Base-by-base conservation (phyloP, 2,888 invertebrate species). In the Amiota mariae region DNA sequence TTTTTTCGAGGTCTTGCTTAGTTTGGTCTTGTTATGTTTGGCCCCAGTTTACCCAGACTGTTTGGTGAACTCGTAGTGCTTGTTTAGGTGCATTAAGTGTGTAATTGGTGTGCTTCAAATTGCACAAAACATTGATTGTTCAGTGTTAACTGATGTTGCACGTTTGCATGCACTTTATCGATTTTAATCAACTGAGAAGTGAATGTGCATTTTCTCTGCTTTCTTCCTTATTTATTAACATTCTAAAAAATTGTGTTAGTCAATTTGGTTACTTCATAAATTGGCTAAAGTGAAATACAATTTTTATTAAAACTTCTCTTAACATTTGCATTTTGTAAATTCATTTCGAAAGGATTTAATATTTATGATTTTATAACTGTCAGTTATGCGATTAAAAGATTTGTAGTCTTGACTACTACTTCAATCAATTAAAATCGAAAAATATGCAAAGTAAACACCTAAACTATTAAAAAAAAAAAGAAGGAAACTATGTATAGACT, bases 81-180 rank as follows among this genome's bases (percentile, higher is more conserved):
- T 68, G 67, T 51, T 68, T 68, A 68, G 67, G 54, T 51, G 67
- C 54, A 54, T 68, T 68, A 68, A 51, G 67, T 68, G 67, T 68
- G 67, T 68, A 68, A 68, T 68, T 68, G 67, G 67, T 68, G 51
- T 67, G 66, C 66, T 49, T 11, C 66, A 11, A 1, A 18, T 47
- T 54, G 24, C 51, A 36, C 36, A 36, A 36, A 36, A 36, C 6
- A n/a, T 51, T 51, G 51, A 48, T 48, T 66, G 66, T 20, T 20
- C 36, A 36, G 36, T 59, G 24, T 20, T 9, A 15, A 51, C n/a
- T 12, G 13, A 51, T 51, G 54, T n/a, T n/a, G 20, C 20, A 59
- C 20, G 59, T 46, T 63, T 63, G 63, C 24, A 4, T 63, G 15
- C 8, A 36, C 46, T 63, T 63, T 46, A 63, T 63, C 63, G 46